Evolutionary conservation across 2,888 invertebrate species (phyloP), one percentile per base, ranked within the genome.

Genomic region (Xylota sylvarum): DNA sequence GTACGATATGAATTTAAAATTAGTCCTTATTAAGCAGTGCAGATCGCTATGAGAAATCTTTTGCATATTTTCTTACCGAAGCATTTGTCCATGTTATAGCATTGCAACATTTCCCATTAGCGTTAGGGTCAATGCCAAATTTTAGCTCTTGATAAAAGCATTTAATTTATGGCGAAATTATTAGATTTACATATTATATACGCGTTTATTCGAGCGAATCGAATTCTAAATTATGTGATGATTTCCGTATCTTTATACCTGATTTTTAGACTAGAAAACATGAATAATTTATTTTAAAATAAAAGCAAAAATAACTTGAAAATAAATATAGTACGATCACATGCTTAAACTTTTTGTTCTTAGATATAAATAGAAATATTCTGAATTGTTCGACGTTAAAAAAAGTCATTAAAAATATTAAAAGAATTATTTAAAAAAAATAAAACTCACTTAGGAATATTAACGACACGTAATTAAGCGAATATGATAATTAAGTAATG

Each of bases 271-370:
- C 10, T 7, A 2, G 7, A 40, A 30, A 27, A 48, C 14, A 60
- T 23, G 14, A 48, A 46, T 40, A 70, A 73, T 56, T 52, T 52
- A 27, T 35, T 52, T 67, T 37, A 48, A 60, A 32, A 73, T 43
- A 32, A 73, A 46, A 43, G 19, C 30, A 32, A 58, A 48, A 37
- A 12, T 23, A 43, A 56, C 43, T 56, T 30, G 4, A 32, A 60
- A 27, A 35, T n/a, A 48, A 32, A 60, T 50, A 73, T 73, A 73
- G 60, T 32, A 60, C 35, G 17, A 73, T 60, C 60, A 73, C 72
- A 73, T 60, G 72, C 19, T 58, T 14, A 5, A 2, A 3, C 55
- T 27, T 30, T 48, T 37, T 64, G 19, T 12, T n/a, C n/a, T 10
- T 1, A 17, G 48, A 46, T 73, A 73, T 19, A 60, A 50, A 60